A percentile compares a stretch with the other conserved stretches of the same genome.
Conservation (phyloP, 2,888 invertebrate genomes). For the Brachypalpus laphriformis region DNA sequence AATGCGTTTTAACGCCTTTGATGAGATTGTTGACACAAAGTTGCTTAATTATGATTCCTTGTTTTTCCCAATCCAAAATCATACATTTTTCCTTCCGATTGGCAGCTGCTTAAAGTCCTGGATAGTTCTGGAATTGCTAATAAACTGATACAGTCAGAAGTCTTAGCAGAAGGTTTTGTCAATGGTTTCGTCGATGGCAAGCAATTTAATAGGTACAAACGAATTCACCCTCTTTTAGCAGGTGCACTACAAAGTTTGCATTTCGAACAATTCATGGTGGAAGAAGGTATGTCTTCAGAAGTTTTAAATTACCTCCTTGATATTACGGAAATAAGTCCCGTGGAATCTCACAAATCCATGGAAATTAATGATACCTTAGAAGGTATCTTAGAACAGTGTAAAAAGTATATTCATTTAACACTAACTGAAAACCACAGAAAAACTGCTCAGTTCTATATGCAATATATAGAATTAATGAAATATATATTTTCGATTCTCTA, state of each 20-base stretch:
- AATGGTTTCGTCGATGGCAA: too few species aligned
- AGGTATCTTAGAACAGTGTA: background rate
- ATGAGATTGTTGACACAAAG: too few species aligned
- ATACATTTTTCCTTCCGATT: too few species aligned
- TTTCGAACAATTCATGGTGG: conserved; percentile 3
- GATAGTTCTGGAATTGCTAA: too few species aligned
- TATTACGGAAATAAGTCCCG: background rate
- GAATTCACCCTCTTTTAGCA: background rate
- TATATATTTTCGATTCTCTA: too few species aligned
- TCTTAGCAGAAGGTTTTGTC: too few species aligned
- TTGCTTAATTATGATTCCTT: too few species aligned
- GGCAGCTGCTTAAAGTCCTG: too few species aligned
- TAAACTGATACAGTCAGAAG: too few species aligned
- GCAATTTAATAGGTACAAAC: conserved; percentile 4
- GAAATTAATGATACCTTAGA: background rate
- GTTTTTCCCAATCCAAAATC: too few species aligned
- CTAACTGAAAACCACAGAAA: background rate
- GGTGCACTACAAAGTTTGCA: background rate
- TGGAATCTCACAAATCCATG: background rate
- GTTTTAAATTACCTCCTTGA: background rate
- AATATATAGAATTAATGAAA: conserved; percentile 5
- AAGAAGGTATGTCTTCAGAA: background rate
- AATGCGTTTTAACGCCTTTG: too few species aligned
- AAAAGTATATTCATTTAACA: background rate
- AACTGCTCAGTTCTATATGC: conserved; percentile 13